phyloP scores from a whole-genome alignment of 2,797 vertebrate genomes.

The Gadopsis marmoratus region DNA sequence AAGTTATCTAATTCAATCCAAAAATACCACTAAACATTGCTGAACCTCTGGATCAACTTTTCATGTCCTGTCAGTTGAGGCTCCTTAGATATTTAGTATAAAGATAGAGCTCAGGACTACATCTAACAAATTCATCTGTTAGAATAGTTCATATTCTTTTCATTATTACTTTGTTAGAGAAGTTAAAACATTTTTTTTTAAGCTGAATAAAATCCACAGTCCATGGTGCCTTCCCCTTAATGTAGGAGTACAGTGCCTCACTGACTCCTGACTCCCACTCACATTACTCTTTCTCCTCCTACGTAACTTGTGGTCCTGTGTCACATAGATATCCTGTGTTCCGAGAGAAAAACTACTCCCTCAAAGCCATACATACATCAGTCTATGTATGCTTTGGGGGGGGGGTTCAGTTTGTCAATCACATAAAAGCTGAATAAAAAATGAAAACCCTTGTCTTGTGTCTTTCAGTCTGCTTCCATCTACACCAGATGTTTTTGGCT shows the following conservation, averaged over 20 bases:
- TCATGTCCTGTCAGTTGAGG: neutral
- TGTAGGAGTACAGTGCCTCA: slow-evolving; percentile 1
- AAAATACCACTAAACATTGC: neutral
- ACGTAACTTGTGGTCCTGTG: slow-evolving; percentile 4
- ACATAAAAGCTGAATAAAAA: slow-evolving; percentile 13
- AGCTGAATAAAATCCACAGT: neutral
- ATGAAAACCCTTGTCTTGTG: slow-evolving; percentile 26
- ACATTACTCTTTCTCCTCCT: slow-evolving; percentile 23
- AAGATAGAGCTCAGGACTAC: neutral
- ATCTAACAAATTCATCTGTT: neutral
- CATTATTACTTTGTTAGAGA: neutral
- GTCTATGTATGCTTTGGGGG: neutral
- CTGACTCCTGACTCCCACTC: slow-evolving; percentile 26
- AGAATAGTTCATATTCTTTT: neutral
- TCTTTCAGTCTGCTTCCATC: slow-evolving; percentile 57
- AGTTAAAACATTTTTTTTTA: neutral
- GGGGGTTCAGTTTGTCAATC: neutral
- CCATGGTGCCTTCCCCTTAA: neutral
- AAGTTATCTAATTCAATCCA: neutral
- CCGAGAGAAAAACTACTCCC: neutral
- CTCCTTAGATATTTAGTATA: neutral
- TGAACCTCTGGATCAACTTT: neutral
- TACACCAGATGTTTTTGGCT: slow-evolving; percentile 83
- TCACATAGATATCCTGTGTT: slow-evolving; percentile 4
- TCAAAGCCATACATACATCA: neutral